Base-by-base conservation (phyloP, 2,888 invertebrate genomes). In the Byasa hedistus region DNA sequence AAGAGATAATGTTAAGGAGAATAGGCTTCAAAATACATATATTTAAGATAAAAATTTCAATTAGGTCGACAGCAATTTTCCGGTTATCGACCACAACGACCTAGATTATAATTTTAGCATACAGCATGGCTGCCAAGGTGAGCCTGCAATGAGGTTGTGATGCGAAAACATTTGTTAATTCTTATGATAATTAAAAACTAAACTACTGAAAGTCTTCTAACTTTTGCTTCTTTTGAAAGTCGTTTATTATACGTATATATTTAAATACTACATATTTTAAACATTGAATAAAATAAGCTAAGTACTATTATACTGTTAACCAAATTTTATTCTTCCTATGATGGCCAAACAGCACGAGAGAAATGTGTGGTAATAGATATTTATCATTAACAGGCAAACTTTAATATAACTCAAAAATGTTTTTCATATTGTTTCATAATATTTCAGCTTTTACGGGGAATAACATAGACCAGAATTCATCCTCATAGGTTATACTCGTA, bases 61-160 rank as follows among this genome's bases (percentile, higher is more conserved):
- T 65, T 32, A 57, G 56, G 57, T 57, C 65, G 60, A 51, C 36
- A 32, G 24, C 65, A 21, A 66, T 66, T 59, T 64, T 66, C 65
- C 61, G 65, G 57, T 52, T 57, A 66, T 66, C 61, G 57, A 66
- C 65, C 61, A 61, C 65, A 61, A 57, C 61, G 69, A 70, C 70
- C 67, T 58, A 69, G 69, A 59, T 65, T 65, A 68, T 65, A 69
- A 70, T 66, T 70, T 69, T 66, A 70, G 69, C 65, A 61, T 27
- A 61, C 57, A 63, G 62, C 52, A 62, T 64, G 64, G 60, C 68
- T 57, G 61, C 58, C 56, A 65, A 67, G 60, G 66, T 64, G 61
- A 67, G 27, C 51, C 57, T 62, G 63, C 23, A 65, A 61, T 71
- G 58, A 71, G 21, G 24, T 19, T 48, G 19, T 48, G 48, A 5